phyloP scores from a whole-genome alignment of 1,140 invertebrate genomes.

The Homalodisca vitripennis region DNA sequence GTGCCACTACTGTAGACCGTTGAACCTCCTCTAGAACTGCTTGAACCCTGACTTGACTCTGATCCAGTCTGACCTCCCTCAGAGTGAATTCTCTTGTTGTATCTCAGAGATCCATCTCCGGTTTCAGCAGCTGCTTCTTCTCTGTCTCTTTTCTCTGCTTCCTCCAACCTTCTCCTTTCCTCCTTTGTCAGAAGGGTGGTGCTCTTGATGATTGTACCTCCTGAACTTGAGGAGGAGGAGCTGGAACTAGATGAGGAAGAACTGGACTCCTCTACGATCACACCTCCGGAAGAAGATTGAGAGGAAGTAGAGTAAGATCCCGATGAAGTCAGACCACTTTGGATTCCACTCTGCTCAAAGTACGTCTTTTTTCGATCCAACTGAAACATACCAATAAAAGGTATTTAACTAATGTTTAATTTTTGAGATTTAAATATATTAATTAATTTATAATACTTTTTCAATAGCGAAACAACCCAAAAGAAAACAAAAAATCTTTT shows the following conservation, averaged over 20 bases:
- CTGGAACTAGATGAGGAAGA: constrained; percentile 68
- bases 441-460: no score
- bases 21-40: neutral
- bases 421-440: no score
- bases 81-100: constrained; percentile 21
- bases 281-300: neutral
- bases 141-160: constrained; percentile 33
- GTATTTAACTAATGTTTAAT: no score
- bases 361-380: constrained; percentile 41
- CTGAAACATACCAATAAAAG: constrained; percentile 36
- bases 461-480: no score
- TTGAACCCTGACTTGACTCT: constrained; percentile 1
- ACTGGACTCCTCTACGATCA: constrained; percentile 46
- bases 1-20: constrained; percentile 13
- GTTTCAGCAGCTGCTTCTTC: constrained; percentile 31
- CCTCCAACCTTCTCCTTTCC: constrained; percentile 36
- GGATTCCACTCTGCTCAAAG: constrained; percentile 36
- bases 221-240: constrained; percentile 25
- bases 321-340: constrained; percentile 34
- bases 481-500: no score
- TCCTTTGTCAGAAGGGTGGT: constrained; percentile 30
- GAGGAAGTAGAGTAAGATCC: constrained; percentile 27
- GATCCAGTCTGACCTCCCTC: neutral
- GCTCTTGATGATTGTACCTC: constrained; percentile 1
- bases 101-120: constrained; percentile 31